A percentile compares a stretch with the other conserved stretches of the same genome.
Evolutionary conservation across 30 jellyfish, hydroid and myxozoan species (phyloP).

Genomic region (Cassiopea andromeda): DNA sequence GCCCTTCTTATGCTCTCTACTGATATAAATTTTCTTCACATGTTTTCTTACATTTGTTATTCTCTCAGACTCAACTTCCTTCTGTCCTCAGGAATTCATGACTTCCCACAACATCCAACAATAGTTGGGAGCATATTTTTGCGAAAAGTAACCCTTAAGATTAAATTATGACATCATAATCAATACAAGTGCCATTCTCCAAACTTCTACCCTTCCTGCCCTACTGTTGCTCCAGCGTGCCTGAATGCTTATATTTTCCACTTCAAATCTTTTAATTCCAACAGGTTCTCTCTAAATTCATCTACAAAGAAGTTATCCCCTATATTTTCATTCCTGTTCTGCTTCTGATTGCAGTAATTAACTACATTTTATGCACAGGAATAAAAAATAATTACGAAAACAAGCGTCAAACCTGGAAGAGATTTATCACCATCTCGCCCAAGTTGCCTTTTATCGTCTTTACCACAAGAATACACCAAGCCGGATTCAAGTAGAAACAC

Average conservation of each 20-base stretch:
- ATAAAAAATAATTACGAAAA: neutral
- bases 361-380: too few species aligned
- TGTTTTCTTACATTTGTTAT: neutral
- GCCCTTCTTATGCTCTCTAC: neutral
- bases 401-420: conserved; percentile 39
- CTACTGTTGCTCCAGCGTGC: neutral
- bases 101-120: neutral
- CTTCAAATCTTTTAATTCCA: neutral
- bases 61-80: neutral
- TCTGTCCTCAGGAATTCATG: neutral
- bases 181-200: too few species aligned
- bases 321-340: neutral
- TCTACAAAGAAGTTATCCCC: neutral
- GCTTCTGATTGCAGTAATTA: neutral
- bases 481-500: conserved; percentile 66
- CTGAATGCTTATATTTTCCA: neutral
- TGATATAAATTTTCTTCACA: too few species aligned
- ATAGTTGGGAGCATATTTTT: neutral
- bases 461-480: conserved; percentile 80
- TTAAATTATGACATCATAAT: too few species aligned
- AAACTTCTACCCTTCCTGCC: too few species aligned
- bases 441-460: conserved; percentile 71
- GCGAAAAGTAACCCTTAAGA: too few species aligned
- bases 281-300: neutral
- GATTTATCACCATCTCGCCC: conserved; percentile 39